Percentiles rank a stretch among this genome's conserved stretches.
These are phyloP conservation scores for Turritopsis rubra DNA, from an alignment of 30 jellyfish, hydroid and myxozoan species.

Conservation along the genomic window DNA sequence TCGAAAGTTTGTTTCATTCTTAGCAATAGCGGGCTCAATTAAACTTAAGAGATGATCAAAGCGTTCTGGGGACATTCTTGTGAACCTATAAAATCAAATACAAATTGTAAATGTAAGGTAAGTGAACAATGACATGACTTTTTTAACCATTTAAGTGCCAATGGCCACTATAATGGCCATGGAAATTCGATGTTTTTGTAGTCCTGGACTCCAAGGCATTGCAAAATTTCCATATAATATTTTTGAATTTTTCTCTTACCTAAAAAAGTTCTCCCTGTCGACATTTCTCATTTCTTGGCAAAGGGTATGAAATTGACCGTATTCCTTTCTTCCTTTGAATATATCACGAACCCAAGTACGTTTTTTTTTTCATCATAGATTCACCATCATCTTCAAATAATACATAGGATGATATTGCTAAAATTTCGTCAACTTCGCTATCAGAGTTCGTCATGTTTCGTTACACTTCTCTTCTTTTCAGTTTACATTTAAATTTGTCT, in stretches of 20 bases:
- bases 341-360: background rate
- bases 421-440: background rate
- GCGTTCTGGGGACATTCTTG: no score
- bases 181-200: no score
- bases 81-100: no score
- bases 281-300: background rate
- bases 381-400: background rate
- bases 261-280: background rate
- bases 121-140: no score
- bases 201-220: no score
- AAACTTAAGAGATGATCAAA: no score
- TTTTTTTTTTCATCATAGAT: background rate
- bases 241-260: background rate
- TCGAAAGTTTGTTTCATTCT: no score
- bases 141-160: no score
- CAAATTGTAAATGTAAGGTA: no score
- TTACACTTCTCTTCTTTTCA: background rate
- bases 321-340: background rate
- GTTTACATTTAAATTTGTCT: background rate
- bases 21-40: no score
- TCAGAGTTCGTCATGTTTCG: background rate
- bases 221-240: no score
- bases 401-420: background rate
- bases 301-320: background rate
- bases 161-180: no score